These are phyloP conservation scores for Limulus polyphemus DNA, from an alignment of 2,888 invertebrate species.

Conservation along the genomic window DNA sequence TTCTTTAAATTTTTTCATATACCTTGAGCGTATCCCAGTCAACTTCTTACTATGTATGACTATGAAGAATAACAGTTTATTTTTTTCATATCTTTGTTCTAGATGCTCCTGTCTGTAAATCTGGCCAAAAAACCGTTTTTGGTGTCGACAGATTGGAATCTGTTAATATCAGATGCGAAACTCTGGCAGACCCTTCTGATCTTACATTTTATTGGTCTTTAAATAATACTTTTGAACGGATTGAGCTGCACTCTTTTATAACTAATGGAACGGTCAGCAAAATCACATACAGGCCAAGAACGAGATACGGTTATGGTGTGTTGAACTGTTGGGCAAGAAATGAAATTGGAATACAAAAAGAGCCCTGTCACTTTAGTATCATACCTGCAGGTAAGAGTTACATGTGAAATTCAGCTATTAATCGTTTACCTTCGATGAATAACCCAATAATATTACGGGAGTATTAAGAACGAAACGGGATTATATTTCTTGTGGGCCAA, in stretches of 20 bases:
- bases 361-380: conserved; percentile 80
- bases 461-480: too few species aligned
- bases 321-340: conserved; percentile 69
- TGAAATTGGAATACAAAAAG: conserved; percentile 64
- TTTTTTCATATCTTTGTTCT: neutral
- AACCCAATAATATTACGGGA: too few species aligned
- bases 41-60: too few species aligned
- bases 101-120: conserved; percentile 29
- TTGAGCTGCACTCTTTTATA: conserved; percentile 35
- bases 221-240: conserved; percentile 17
- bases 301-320: conserved; percentile 80
- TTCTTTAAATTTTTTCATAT: too few species aligned
- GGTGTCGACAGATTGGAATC: conserved; percentile 79
- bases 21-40: too few species aligned
- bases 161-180: conserved; percentile 71
- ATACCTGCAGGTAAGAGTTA: conserved; percentile 47
- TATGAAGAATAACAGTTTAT: too few species aligned
- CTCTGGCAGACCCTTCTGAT: conserved; percentile 73
- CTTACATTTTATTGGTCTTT: conserved; percentile 24
- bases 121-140: conserved; percentile 39
- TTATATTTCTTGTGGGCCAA: too few species aligned
- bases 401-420: neutral
- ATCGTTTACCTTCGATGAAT: too few species aligned
- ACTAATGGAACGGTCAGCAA: conserved; percentile 62
- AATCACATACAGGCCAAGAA: conserved; percentile 74